Evolutionary conservation across 1,140 invertebrate genomes (phyloP).

Genomic region (Riptortus pedestris): DNA sequence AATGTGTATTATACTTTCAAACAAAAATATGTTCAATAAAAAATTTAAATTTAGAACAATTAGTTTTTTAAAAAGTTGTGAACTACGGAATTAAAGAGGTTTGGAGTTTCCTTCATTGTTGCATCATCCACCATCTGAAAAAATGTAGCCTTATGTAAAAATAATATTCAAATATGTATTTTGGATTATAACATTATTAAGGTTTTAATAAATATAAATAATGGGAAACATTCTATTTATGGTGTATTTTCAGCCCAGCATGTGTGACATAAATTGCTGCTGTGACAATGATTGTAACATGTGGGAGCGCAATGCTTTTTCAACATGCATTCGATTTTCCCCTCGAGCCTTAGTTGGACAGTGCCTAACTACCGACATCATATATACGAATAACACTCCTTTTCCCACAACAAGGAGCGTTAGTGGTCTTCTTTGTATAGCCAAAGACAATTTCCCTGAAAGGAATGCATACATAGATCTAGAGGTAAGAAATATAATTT

Average conservation of each 20-base stretch:
- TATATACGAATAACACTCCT: constrained; percentile 41
- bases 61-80: no score
- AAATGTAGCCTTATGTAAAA: no score
- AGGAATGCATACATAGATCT: constrained; percentile 15
- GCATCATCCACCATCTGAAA: no score
- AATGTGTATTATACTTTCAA: no score
- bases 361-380: constrained; percentile 28
- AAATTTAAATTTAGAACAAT: no score
- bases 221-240: no score
- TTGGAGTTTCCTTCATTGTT: no score
- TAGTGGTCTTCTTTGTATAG: constrained; percentile 48
- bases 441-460: constrained; percentile 45
- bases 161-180: no score
- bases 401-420: constrained; percentile 36
- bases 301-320: constrained; percentile 46
- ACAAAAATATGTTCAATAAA: no score
- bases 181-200: no score
- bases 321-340: constrained; percentile 37
- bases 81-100: no score
- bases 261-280: constrained; percentile 65
- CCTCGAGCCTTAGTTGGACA: neutral
- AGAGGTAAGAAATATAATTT: constrained; percentile 9
- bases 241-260: constrained; percentile 38
- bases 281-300: constrained; percentile 57
- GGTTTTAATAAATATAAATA: no score